Base-by-base conservation (phyloP, 2,888 invertebrate genomes). In the Aporophyla lueneburgensis region DNA sequence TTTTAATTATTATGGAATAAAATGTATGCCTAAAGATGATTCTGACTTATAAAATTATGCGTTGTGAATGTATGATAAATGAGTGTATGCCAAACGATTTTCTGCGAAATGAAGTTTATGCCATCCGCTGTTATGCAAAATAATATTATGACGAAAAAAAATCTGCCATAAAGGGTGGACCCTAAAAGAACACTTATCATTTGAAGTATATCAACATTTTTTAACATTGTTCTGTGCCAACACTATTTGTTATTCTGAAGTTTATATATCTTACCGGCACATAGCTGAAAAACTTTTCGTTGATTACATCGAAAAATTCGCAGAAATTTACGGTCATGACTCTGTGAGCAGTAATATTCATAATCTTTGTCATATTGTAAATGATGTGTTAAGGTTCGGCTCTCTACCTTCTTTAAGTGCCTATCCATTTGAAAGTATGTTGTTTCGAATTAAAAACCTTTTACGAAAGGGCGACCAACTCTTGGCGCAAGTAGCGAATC, bases 241-340 rank as follows among this genome's bases (percentile, higher is more conserved):
- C 67, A 73, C 72, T 69, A 72, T 67, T 62, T 77, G 72, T 73
- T 72, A 77, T 67, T 72, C 72, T 71, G 71, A 68, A 27, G 63
- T n/a, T 24, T 65, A 46, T 46, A 0, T 19, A 65, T 65, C 66
- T 53, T 67, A 67, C 66, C 53, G 53, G 40, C 5, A 67, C 67
- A 67, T 53, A 67, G 67, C 67, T 67, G 67, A 40, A 53, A 67
- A 53, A n/a, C 40, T 67, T 67, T 67, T 67, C 3, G 5, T 19
- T 40, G 10, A 67, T n/a, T 67, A 67, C 16, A 67, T 67, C 33
- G 67, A 67, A 67, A 67, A 53, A 67, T 67, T 53, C 2, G 67
- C 67, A 67, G 46, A 63, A 53, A 67, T 67, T 53, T 67, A 53
- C 16, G 67, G 67, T 67, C 67, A 12, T 4, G 67, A 67, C 5